phyloP scores from a whole-genome alignment of 2,113 vertebrate species.

The Cricetomys ansorgei region DNA sequence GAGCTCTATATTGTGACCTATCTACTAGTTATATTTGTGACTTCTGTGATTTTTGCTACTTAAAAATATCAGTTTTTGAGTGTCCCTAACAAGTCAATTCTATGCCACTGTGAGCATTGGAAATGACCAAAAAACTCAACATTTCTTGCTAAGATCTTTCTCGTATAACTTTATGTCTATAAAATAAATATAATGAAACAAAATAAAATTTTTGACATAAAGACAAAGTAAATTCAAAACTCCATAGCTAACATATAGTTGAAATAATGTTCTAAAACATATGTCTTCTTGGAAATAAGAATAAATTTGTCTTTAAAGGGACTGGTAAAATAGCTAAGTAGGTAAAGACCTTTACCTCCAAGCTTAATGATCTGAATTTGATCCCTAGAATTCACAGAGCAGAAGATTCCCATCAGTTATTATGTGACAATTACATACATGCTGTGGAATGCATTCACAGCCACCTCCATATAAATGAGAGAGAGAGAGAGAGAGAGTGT shows the following conservation, averaged over 20 bases:
- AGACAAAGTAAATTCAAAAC: not conserved
- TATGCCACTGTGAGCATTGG: not conserved
- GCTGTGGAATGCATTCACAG: too few species aligned
- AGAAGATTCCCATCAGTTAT: too few species aligned
- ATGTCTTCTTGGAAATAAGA: not conserved
- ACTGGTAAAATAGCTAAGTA: not conserved
- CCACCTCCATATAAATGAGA: too few species aligned
- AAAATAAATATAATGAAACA: not conserved
- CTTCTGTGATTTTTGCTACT: not conserved
- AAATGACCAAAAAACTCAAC: not conserved
- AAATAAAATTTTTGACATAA: conserved; percentile 9
- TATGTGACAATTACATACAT: too few species aligned
- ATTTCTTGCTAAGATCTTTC: not conserved
- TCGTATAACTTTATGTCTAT: not conserved
- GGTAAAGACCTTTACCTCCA: not conserved
- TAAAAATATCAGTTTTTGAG: not conserved
- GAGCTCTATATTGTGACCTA: not conserved
- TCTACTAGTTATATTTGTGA: not conserved
- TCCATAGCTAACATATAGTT: not conserved
- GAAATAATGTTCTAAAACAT: not conserved
- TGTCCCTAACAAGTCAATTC: not conserved
- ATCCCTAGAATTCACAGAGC: too few species aligned
- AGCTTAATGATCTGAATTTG: too few species aligned
- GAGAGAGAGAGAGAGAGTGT: too few species aligned
- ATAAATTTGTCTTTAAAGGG: not conserved